Conservation (phyloP, 2,888 invertebrate genomes). For the Pantelozetes paolii region DNA sequence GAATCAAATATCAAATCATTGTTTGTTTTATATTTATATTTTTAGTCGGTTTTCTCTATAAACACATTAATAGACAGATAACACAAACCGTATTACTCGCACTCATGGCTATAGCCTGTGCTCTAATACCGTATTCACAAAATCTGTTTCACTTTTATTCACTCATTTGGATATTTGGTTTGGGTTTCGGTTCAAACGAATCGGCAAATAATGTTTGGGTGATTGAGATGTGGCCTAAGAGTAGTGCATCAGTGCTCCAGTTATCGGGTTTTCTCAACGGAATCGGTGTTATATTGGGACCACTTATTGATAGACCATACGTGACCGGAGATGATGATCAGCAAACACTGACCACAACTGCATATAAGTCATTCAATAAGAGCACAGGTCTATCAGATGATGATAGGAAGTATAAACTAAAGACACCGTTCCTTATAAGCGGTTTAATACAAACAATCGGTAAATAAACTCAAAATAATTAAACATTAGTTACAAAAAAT, state of each 20-base stretch:
- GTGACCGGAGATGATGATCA: conserved; percentile 14
- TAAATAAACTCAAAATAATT: not conserved
- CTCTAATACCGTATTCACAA: conserved; percentile 3
- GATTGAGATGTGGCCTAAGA: conserved; percentile 40
- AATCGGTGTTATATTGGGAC: conserved; percentile 37
- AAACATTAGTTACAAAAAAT: too few relatives aligned
- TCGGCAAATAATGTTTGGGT: conserved; percentile 38
- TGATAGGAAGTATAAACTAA: not conserved
- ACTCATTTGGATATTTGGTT: not conserved
- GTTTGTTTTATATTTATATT: too few relatives aligned
- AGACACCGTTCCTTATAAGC: conserved; percentile 21
- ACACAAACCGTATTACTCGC: not conserved
- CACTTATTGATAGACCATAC: conserved; percentile 34
- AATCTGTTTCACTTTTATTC: not conserved
- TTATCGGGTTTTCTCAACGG: conserved; percentile 40
- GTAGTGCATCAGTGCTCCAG: conserved; percentile 38
- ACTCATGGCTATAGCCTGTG: not conserved
- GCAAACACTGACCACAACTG: too few relatives aligned
- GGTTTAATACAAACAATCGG: not conserved
- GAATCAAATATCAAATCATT: too few relatives aligned
- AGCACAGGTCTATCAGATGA: not conserved
- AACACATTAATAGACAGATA: conserved; percentile 33
- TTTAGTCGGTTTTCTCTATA: conserved; percentile 24
- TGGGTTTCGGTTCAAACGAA: conserved; percentile 22
- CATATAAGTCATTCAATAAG: too few relatives aligned